Evolutionary conservation across 2,888 invertebrate species (phyloP).

Genomic region (Catocala fraxini): DNA sequence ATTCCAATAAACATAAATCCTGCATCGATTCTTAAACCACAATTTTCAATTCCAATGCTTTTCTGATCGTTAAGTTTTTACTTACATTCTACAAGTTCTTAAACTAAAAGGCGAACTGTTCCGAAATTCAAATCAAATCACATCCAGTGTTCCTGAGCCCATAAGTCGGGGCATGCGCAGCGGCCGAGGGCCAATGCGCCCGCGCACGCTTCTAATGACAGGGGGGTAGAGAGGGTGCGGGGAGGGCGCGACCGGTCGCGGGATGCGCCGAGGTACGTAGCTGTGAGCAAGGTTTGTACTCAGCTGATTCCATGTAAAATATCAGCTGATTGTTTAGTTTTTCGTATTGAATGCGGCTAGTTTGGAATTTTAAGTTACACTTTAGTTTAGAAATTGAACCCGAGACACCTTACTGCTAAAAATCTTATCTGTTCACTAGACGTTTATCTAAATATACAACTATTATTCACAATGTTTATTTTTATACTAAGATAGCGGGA

Average conservation of each 20-base stretch:
- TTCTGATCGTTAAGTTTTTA: constrained; percentile 48
- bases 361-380: too few species aligned
- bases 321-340: constrained; percentile 46
- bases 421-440: too few species aligned
- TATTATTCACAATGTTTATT: too few species aligned
- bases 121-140: constrained; percentile 66
- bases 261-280: constrained; percentile 65
- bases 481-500: too few species aligned
- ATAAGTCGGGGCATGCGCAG: constrained; percentile 66
- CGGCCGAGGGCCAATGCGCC: constrained; percentile 83
- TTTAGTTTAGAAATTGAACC: too few species aligned
- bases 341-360: neutral
- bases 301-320: constrained; percentile 45
- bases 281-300: constrained; percentile 42
- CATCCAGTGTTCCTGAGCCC: constrained; percentile 65
- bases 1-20: constrained; percentile 35
- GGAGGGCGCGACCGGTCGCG: constrained; percentile 74
- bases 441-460: too few species aligned
- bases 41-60: constrained; percentile 40
- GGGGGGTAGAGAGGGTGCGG: constrained; percentile 58
- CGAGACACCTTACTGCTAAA: too few species aligned
- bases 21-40: constrained; percentile 22
- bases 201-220: constrained; percentile 85
- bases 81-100: constrained; percentile 41
- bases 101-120: constrained; percentile 45